A percentile compares a stretch with the other conserved stretches of the same genome.
Evolutionary conservation across 1,140 invertebrate species (phyloP).

Genomic region (Pygmarrhopalites habei): DNA sequence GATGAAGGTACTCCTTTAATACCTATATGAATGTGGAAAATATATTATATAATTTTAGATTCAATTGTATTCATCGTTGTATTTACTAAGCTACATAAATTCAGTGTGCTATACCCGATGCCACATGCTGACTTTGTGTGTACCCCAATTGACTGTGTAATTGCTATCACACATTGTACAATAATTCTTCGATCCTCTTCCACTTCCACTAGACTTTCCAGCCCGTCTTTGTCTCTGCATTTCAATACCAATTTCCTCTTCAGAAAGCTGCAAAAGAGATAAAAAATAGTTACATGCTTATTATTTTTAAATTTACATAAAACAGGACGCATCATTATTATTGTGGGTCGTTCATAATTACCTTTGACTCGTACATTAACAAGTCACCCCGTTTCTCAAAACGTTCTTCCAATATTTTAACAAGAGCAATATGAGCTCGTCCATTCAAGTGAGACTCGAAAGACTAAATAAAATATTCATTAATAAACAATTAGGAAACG

Average conservation of each 20-base stretch:
- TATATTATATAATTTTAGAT: too few relatives aligned
- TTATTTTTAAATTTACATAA: not conserved
- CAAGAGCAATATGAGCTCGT: conserved; percentile 23
- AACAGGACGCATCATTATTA: not conserved
- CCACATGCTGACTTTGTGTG: conserved; percentile 33
- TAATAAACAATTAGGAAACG: not conserved
- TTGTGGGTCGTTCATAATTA: conserved; percentile 10
- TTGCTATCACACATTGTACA: conserved; percentile 40
- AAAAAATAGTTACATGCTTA: conserved; percentile 4
- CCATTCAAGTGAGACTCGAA: conserved; percentile 37
- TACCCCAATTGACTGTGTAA: conserved; percentile 36
- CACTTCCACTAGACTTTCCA: conserved; percentile 23
- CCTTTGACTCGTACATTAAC: conserved; percentile 34
- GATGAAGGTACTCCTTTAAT: conserved; percentile 39
- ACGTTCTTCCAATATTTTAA: conserved; percentile 34
- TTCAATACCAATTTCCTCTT: conserved; percentile 38
- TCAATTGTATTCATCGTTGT: too few relatives aligned
- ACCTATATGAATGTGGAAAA: too few relatives aligned
- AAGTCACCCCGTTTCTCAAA: conserved; percentile 35
- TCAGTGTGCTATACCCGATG: conserved; percentile 38
- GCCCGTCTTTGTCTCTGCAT: conserved; percentile 31
- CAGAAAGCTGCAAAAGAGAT: conserved; percentile 24
- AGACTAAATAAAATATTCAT: conserved; percentile 25
- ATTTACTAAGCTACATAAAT: too few relatives aligned
- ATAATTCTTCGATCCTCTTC: conserved; percentile 26